phyloP scores from a whole-genome alignment of 2,888 invertebrate species.

The Erannis defoliaria region DNA sequence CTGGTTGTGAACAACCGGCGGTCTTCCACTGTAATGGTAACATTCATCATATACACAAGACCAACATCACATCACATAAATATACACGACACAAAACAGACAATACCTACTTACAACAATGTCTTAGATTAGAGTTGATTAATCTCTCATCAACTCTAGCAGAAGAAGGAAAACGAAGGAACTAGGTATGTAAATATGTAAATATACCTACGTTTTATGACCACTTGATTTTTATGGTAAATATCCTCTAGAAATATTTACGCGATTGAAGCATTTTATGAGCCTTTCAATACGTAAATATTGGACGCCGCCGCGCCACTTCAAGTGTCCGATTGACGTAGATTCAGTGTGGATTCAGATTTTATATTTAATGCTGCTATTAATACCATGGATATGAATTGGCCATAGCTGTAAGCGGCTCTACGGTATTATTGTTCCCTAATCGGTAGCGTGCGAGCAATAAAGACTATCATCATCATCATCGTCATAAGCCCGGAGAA shows the following conservation, averaged over 20 bases:
- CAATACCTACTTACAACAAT: no score
- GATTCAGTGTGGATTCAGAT: slow-evolving; percentile 20
- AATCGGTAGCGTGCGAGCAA: slow-evolving; percentile 1
- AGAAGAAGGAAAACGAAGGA: not conserved
- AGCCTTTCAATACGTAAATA: slow-evolving; percentile 23
- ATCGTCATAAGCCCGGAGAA: no score
- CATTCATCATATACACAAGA: no score
- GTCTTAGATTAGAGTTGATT: no score
- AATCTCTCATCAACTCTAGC: no score
- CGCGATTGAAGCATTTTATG: slow-evolving; percentile 28
- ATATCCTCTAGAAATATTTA: slow-evolving; percentile 18
- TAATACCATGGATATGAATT: slow-evolving; percentile 17
- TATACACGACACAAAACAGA: no score
- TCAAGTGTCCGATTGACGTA: slow-evolving; percentile 35
- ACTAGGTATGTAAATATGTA: not conserved
- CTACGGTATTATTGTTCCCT: not conserved
- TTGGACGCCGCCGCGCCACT: slow-evolving; percentile 20
- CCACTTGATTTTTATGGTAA: slow-evolving; percentile 21
- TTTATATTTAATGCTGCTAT: slow-evolving; percentile 19
- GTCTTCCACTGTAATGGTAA: no score
- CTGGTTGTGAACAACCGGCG: no score
- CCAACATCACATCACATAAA: no score
- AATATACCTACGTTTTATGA: slow-evolving; percentile 9
- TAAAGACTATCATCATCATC: no score
- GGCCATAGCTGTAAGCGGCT: slow-evolving; percentile 1